These are phyloP conservation scores for Glyphotaelius pellucidus DNA, from an alignment of 2,888 invertebrate species.

Conservation along the genomic window DNA sequence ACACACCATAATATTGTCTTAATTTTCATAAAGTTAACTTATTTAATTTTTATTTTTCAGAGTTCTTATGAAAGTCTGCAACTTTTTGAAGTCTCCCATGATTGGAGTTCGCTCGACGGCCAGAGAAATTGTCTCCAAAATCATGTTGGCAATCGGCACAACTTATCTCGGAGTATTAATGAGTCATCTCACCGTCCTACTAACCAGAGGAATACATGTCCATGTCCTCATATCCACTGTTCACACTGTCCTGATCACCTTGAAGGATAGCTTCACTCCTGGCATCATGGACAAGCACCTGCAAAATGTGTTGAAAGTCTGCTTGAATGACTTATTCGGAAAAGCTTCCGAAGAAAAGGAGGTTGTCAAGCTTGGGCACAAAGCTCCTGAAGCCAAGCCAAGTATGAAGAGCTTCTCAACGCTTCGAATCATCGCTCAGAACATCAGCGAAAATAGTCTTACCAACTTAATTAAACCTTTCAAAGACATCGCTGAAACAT, in stretches of 20 bases:
- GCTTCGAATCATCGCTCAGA: conserved; percentile 87
- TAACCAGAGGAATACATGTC: conserved; percentile 94
- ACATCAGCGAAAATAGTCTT: conserved; percentile 86
- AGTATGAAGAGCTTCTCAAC: conserved; percentile 92
- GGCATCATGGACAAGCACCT: conserved; percentile 90
- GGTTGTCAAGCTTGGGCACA: conserved; percentile 87
- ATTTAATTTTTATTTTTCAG: conserved; percentile 72
- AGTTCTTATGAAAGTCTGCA: conserved; percentile 92
- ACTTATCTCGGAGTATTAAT: conserved; percentile 87
- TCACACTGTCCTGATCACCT: conserved; percentile 86
- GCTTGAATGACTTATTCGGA: conserved; percentile 93
- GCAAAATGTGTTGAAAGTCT: conserved; percentile 87
- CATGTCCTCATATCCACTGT: conserved; percentile 95
- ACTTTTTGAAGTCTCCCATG: conserved; percentile 92
- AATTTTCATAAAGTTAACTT: background rate
- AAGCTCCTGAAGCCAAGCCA: conserved; percentile 89
- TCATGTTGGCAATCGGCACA: conserved; percentile 91
- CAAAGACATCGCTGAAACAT: conserved; percentile 85
- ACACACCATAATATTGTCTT: conserved; percentile 10
- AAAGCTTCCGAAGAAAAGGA: conserved; percentile 94
- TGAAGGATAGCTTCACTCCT: conserved; percentile 83
- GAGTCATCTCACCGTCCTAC: conserved; percentile 86
- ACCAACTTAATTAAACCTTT: conserved; percentile 88
- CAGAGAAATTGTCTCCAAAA: conserved; percentile 94
- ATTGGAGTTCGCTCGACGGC: conserved; percentile 91